Base-by-base conservation (phyloP, 2,797 vertebrate genomes). In the Psittacula echo region DNA sequence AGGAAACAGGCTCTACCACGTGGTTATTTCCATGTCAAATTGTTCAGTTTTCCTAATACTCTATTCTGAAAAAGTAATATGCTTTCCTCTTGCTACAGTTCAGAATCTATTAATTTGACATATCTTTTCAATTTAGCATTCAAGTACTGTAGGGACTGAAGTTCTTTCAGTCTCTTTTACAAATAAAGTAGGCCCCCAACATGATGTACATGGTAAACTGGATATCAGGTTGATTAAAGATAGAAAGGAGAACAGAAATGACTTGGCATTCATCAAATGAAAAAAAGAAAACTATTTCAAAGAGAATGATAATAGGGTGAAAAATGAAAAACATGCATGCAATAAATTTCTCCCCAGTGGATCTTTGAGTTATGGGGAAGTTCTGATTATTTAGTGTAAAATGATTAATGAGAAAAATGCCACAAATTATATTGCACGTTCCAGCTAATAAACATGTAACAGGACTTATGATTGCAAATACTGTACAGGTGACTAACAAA, bases 261-360 rank as follows among this genome's bases (percentile, higher is more conserved):
- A 50, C 11, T 65, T 34, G 16, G 30, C 9, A 32, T 51, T 84
- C 48, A 15, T 41, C 41, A 87, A 76, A 12, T 7, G 58, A 85
- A 82, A 79, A 26, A 16, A 66, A 77, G 9, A 86, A 54, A 60
- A 70, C 1, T 48, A 53, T 32, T 89, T 73, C 2, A 75, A 68
- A 72, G n/a, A 82, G 5, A 73, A 80, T 62, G 54, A 56, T 15
- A 74, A 77, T 17, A 8, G 32, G 17, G 9, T 20, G 82, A 64
- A 73, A 68, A 74, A 44, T 3, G 2, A 53, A 65, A 78, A 61
- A 19, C 2, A 3, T 3, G 9, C 0, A 10, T 42, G 50, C 29
- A 90, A 17, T 37, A 54, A 8, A 20, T 73, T 62, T 78, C 12
- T 60, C 17, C 51, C 47, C n/a, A 41, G 39, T 13, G 19, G 24